Evolutionary conservation across 1,140 invertebrate genomes (phyloP).

Genomic region (Panagrolaimus sp.): DNA sequence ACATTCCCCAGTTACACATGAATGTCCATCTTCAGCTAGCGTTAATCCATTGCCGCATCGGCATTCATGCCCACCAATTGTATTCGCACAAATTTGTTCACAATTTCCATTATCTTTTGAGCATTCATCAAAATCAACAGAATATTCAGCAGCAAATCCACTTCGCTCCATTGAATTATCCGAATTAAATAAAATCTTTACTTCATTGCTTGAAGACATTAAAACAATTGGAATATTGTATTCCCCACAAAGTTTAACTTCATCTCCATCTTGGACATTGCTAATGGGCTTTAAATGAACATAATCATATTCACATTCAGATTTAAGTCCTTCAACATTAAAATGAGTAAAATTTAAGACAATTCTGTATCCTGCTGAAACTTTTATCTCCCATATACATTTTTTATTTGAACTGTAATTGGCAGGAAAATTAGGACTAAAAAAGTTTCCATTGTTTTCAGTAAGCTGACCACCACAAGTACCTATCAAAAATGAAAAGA

Average conservation of each 20-base stretch:
- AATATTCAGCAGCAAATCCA: constrained; percentile 32
- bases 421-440: constrained; percentile 89
- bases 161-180: constrained; percentile 41
- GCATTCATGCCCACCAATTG: constrained; percentile 86
- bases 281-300: constrained; percentile 18
- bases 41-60: constrained; percentile 91
- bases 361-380: constrained; percentile 81
- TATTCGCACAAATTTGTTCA: constrained; percentile 92
- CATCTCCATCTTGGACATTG: neutral
- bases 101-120: constrained; percentile 88
- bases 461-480: constrained; percentile 89
- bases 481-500: constrained; percentile 63
- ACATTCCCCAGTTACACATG: constrained; percentile 87
- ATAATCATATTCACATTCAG: constrained; percentile 47
- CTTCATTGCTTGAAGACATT: constrained; percentile 32
- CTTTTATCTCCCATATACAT: constrained; percentile 94
- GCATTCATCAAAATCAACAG: constrained; percentile 74
- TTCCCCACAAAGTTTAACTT: constrained; percentile 26
- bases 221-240: constrained; percentile 32
- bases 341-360: constrained; percentile 96
- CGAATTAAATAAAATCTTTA: constrained; percentile 35
- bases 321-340: constrained; percentile 87
- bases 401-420: constrained; percentile 86
- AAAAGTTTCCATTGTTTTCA: constrained; percentile 80
- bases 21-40: constrained; percentile 83